phyloP scores from a whole-genome alignment of 1,140 invertebrate genomes.

The Patella vulgata region DNA sequence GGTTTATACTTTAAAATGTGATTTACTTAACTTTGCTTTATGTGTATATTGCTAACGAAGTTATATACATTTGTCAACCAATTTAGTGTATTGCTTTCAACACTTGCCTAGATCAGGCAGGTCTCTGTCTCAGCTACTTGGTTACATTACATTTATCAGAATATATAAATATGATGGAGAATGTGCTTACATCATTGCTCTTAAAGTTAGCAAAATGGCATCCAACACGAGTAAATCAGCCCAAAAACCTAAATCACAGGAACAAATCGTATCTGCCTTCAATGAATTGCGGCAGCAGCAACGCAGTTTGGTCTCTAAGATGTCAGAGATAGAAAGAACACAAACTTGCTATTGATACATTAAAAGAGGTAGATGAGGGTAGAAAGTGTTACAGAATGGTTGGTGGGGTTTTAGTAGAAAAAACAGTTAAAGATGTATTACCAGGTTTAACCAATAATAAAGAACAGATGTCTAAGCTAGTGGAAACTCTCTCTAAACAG shows the following conservation, averaged over 20 bases:
- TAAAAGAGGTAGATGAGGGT: conserved; percentile 84
- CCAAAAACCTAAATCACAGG: conserved; percentile 60
- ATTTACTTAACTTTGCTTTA: too few species aligned
- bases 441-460: conserved; percentile 85
- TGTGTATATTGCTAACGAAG: too few species aligned
- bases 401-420: conserved; percentile 91
- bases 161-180: too few species aligned
- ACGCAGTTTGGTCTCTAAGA: conserved; percentile 82
- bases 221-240: conserved; percentile 22
- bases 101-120: too few species aligned
- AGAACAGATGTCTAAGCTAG: conserved; percentile 82
- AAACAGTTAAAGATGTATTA: conserved; percentile 90
- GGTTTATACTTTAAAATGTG: too few species aligned
- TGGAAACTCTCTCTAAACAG: conserved; percentile 82
- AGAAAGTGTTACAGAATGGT: conserved; percentile 94
- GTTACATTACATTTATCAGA: too few species aligned
- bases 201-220: neutral
- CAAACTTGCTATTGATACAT: conserved; percentile 93
- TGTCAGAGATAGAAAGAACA: conserved; percentile 85
- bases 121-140: too few species aligned
- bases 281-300: conserved; percentile 89
- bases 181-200: too few species aligned
- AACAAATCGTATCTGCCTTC: conserved; percentile 88
- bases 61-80: too few species aligned
- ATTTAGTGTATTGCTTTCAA: too few species aligned